phyloP scores from a whole-genome alignment of 2,113 vertebrate species.

The Paradoxurus hermaphroditus region DNA sequence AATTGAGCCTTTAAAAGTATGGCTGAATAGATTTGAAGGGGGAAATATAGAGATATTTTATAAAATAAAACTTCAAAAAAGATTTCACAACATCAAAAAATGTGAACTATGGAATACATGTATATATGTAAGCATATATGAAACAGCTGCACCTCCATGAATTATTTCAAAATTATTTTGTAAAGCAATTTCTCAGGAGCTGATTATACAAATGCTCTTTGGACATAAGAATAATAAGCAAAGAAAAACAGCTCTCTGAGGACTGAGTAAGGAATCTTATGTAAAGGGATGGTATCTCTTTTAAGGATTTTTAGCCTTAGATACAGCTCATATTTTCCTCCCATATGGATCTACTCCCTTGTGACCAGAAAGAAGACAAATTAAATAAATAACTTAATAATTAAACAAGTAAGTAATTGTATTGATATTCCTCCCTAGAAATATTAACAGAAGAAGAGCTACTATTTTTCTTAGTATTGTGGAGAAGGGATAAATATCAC shows the following conservation, averaged over 20 bases:
- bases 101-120: neutral
- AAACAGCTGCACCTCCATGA: neutral
- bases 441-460: no score
- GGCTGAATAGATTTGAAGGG: neutral
- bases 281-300: neutral
- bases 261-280: neutral
- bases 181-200: neutral
- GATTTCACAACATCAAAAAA: neutral
- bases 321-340: neutral
- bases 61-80: neutral
- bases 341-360: neutral
- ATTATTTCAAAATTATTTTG: neutral
- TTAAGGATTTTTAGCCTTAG: neutral
- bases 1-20: neutral
- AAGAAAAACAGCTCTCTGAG: neutral
- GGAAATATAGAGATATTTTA: neutral
- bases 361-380: neutral
- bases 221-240: neutral
- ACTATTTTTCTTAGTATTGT: neutral
- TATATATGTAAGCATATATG: neutral
- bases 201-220: neutral
- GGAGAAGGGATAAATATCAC: neutral
- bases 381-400: neutral
- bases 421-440: neutral
- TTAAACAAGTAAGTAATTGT: neutral